Base-by-base conservation (phyloP, 1,140 invertebrate genomes). In the Leptestheria dahalacensis region DNA sequence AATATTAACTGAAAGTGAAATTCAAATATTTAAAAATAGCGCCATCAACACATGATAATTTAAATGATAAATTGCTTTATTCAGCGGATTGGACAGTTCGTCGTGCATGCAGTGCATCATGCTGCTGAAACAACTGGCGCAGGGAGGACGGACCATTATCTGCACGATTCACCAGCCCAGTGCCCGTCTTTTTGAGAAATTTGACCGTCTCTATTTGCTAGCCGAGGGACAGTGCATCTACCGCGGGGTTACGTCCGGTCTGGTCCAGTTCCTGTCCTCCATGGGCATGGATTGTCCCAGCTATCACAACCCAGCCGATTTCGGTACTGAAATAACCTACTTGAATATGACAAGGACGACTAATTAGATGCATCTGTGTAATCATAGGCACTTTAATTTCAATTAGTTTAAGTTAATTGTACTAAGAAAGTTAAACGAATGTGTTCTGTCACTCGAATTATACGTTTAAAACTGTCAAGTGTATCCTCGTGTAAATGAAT, bases 151-250 rank as follows among this genome's bases (percentile, higher is more conserved):
- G 64, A 93, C 91, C 1, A 90, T 98, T 54, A 86, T 97, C 56
- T 94, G 92, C 70, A 96, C 93, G 9, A 96, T 97, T 63, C 94
- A 98, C 73, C 94, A 98, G 69, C 93, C 94, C 2, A 92, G 90
- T 63, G 91, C 93, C 2, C 82, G 91, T 64, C 73, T 97, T 15
- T 97, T 97, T 70, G 90, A 95, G 72, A 92, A 91, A 79, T 97
- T 98, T 70, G 92, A 97, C 71, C 81, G 87, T 74, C 73, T 96
- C 26, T 95, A 92, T 68, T 82, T 92, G 65, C 71, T 97, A 62
- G 84, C 87, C 2, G 86, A 92, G 64, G 92, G 93, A 12, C 86
- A 91, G 69, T 94, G 90, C 68, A 85, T 95, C 64, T 97, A 95
- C 70, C 80, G 88, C 67, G 92, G 93, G 1, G 79, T 81, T 12